Evolutionary conservation across 1,140 invertebrate species (phyloP).

Genomic region (Caenorhabditis elegans): DNA sequence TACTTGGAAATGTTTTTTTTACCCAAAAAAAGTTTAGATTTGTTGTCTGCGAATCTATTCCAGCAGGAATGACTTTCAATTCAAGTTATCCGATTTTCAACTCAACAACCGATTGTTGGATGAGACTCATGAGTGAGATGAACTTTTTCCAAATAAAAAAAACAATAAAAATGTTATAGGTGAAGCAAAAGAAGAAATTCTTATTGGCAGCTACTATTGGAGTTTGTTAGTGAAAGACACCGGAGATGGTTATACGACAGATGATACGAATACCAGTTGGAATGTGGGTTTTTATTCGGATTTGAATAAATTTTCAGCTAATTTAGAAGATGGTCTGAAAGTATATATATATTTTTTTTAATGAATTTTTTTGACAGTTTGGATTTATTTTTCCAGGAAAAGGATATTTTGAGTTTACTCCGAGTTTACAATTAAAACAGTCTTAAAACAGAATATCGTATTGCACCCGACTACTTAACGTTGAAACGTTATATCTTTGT

Average conservation of each 20-base stretch:
- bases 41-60: conserved; percentile 41
- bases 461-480: too few relatives aligned
- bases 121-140: conserved; percentile 30
- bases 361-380: too few relatives aligned
- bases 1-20: not conserved
- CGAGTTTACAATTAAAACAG: too few relatives aligned
- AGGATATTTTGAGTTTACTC: too few relatives aligned
- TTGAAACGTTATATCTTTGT: too few relatives aligned
- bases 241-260: conserved; percentile 28
- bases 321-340: too few relatives aligned
- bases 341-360: too few relatives aligned
- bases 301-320: too few relatives aligned
- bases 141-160: not conserved
- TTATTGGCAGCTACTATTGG: conserved; percentile 39
- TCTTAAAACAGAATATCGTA: too few relatives aligned
- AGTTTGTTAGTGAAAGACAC: conserved; percentile 34
- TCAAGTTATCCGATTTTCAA: conserved; percentile 36
- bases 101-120: conserved; percentile 38
- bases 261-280: conserved; percentile 4
- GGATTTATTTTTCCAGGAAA: too few relatives aligned
- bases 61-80: conserved; percentile 24
- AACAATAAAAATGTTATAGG: not conserved
- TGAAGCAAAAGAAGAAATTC: conserved; percentile 34
- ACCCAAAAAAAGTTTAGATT: conserved; percentile 16
- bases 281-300: not conserved